Evolutionary conservation across 2,797 vertebrate species (phyloP).

Genomic region (Oryzias sinensis): DNA sequence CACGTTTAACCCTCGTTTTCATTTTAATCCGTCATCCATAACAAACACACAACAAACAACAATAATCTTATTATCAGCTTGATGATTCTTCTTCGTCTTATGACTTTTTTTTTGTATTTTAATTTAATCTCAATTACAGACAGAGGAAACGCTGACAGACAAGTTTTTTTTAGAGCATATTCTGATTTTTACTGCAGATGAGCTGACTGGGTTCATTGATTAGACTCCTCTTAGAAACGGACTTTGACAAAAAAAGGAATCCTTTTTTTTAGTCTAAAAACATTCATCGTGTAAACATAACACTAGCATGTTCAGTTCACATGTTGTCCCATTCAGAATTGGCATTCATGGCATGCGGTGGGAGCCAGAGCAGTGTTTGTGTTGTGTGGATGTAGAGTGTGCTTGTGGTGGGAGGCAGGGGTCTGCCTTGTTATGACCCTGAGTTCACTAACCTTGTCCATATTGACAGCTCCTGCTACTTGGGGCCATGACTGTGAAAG

Average conservation of each 20-base stretch:
- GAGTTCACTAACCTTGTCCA: constrained; percentile 74
- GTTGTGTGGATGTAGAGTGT: constrained; percentile 25
- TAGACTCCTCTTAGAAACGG: constrained; percentile 35
- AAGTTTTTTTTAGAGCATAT: constrained; percentile 44
- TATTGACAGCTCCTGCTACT: constrained; percentile 77
- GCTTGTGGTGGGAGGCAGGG: constrained; percentile 35
- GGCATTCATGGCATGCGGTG: constrained; percentile 13
- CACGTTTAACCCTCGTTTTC: constrained; percentile 77
- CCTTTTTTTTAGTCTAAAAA: too few species aligned
- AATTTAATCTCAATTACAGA: constrained; percentile 73
- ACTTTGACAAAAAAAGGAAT: too few species aligned
- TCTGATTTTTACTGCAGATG: constrained; percentile 44
- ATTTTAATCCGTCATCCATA: constrained; percentile 78
- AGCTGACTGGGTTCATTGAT: constrained; percentile 45
- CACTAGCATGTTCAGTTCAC: not conserved
- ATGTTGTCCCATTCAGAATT: constrained; percentile 24
- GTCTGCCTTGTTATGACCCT: constrained; percentile 66
- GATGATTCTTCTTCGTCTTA: constrained; percentile 67
- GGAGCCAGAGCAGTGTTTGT: constrained; percentile 16
- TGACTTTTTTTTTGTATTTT: constrained; percentile 55
- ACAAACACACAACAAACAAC: constrained; percentile 81
- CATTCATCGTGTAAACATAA: too few species aligned
- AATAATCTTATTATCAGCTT: constrained; percentile 79
- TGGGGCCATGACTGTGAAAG: constrained; percentile 64
- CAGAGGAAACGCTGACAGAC: constrained; percentile 48